phyloP scores from a whole-genome alignment of 2,888 invertebrate species.

The Nomada goodeniana region DNA sequence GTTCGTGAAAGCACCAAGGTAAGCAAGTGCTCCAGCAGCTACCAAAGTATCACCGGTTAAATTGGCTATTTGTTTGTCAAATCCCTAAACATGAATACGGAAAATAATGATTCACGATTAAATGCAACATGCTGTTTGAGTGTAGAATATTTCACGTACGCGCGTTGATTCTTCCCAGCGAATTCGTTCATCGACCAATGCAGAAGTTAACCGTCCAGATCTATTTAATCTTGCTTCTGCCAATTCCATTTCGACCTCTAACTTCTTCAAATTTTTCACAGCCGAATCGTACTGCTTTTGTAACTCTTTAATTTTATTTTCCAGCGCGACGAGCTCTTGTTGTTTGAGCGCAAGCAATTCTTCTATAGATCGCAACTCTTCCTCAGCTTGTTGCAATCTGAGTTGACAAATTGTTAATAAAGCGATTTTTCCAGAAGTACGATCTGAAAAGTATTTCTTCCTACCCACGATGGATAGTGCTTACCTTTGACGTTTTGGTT shows the following conservation, averaged over 20 bases:
- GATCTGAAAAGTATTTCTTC: neutral
- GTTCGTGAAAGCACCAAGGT: constrained; percentile 95
- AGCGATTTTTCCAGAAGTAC: neutral
- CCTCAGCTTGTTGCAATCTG: constrained; percentile 87
- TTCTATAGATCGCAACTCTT: constrained; percentile 91
- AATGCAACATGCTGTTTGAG: neutral
- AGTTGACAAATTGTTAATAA: neutral
- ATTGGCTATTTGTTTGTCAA: constrained; percentile 89
- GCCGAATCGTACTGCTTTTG: constrained; percentile 89
- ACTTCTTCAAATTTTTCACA: constrained; percentile 90
- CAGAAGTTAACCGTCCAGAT: constrained; percentile 94
- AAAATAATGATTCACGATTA: neutral
- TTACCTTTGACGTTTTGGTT: constrained; percentile 93
- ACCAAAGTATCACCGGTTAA: constrained; percentile 94
- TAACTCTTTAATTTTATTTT: constrained; percentile 87
- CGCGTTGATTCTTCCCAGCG: constrained; percentile 92
- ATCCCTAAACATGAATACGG: constrained; percentile 83
- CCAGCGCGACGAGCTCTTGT: constrained; percentile 92
- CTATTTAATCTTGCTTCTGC: constrained; percentile 92
- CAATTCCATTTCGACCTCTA: constrained; percentile 90
- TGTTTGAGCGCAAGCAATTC: constrained; percentile 91
- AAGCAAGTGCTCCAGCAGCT: constrained; percentile 94
- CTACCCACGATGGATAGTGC: constrained; percentile 62
- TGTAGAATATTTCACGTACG: constrained; percentile 80
- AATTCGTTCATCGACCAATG: constrained; percentile 93